Conservation (phyloP, 1,140 invertebrate genomes). For the Leptinotarsa texana region DNA sequence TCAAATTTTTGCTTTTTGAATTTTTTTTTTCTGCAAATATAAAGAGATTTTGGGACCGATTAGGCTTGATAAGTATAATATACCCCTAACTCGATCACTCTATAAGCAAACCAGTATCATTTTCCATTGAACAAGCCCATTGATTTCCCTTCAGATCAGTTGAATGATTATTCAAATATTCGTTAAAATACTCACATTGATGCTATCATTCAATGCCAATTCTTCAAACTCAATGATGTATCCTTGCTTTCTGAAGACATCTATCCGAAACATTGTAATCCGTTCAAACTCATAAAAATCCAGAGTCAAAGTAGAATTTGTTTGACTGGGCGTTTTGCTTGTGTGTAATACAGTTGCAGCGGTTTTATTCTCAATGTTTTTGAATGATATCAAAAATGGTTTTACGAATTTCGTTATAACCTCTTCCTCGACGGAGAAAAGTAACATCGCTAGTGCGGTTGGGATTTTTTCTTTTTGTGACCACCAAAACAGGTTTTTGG, state of each 20-base stretch:
- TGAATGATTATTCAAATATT: no score
- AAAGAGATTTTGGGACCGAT: no score
- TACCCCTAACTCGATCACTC: no score
- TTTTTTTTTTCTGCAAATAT: no score
- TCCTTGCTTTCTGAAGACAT: constrained; percentile 18
- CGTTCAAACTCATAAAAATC: constrained; percentile 20
- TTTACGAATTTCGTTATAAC: not conserved
- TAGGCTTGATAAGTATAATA: no score
- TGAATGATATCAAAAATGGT: constrained; percentile 10
- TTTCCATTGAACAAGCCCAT: no score
- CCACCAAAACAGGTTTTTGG: constrained; percentile 33
- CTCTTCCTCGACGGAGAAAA: not conserved
- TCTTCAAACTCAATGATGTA: constrained; percentile 31
- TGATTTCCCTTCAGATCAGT: no score
- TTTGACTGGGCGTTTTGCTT: constrained; percentile 13
- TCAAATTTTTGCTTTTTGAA: no score
- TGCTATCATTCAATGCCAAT: constrained; percentile 1
- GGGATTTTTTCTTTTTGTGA: constrained; percentile 20
- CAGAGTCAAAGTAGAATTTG: not conserved
- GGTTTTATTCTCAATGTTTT: not conserved
- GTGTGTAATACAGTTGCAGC: constrained; percentile 10
- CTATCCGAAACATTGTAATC: constrained; percentile 33
- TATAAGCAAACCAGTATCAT: no score
- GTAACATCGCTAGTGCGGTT: constrained; percentile 18
- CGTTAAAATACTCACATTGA: constrained; percentile 21